Evolutionary conservation across 64 coral and sea anemone genomes (phyloP).

Genomic region (Dendronephthya gigantea): DNA sequence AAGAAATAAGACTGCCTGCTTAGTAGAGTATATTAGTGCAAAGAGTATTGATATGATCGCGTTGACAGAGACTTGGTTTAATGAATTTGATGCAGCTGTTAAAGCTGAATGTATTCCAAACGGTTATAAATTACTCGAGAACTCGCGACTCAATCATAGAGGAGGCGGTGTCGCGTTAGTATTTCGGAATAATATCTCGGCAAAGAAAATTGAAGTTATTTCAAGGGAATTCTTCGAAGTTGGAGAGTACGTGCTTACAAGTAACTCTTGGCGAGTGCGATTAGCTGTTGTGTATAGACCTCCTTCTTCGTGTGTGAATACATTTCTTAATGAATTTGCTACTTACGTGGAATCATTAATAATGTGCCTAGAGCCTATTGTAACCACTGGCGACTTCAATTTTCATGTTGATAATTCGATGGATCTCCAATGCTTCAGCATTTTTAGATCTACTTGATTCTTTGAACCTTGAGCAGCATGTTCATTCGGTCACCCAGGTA

Average conservation of each 20-base stretch:
- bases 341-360: neutral
- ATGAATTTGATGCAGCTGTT: neutral
- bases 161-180: constrained; percentile 21
- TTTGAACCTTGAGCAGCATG: constrained; percentile 14
- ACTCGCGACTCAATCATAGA: neutral
- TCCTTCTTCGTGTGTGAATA: neutral
- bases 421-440: neutral
- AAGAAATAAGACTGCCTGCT: neutral
- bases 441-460: constrained; percentile 33
- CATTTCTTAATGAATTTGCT: neutral
- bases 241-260: neutral
- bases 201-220: neutral
- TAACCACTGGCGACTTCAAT: constrained; percentile 16
- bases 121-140: neutral
- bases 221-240: neutral
- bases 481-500: neutral
- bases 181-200: constrained; percentile 4
- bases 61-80: neutral
- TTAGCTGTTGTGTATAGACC: neutral
- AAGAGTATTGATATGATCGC: neutral
- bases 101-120: neutral
- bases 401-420: constrained; percentile 19
- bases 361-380: neutral
- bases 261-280: neutral
- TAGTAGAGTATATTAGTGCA: neutral